These are phyloP conservation scores for Geopemphigus sp. DNA, from an alignment of 1,140 invertebrate species.

Conservation along the genomic window DNA sequence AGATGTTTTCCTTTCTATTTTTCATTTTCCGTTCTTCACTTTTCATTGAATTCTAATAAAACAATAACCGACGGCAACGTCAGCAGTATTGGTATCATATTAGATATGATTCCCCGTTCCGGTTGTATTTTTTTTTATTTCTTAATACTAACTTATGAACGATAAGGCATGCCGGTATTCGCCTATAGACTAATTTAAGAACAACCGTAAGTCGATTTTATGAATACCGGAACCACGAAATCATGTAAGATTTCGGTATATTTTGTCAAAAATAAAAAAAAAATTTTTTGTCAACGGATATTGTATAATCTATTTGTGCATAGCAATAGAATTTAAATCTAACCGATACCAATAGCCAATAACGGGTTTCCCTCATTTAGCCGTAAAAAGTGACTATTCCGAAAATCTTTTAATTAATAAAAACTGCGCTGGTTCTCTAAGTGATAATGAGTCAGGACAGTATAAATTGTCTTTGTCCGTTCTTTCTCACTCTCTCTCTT, in stretches of 20 bases:
- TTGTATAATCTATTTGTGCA: not conserved
- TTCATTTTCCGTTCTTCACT: conserved; percentile 1
- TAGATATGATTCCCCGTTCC: not conserved
- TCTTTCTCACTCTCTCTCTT: too few species aligned
- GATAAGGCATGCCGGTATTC: not conserved
- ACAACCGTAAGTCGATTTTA: not conserved
- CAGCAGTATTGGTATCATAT: conserved; percentile 11
- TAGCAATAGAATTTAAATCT: not conserved
- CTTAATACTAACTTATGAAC: not conserved
- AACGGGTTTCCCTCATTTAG: not conserved
- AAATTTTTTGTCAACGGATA: not conserved
- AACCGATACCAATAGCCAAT: not conserved
- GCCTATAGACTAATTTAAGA: not conserved
- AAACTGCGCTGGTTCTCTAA: not conserved
- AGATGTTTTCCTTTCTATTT: conserved; percentile 18
- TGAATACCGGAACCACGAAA: not conserved
- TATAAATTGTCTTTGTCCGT: not conserved
- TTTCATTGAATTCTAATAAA: not conserved
- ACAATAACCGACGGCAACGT: conserved; percentile 14
- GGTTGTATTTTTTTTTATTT: conserved; percentile 4
- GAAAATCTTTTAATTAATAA: conserved; percentile 9
- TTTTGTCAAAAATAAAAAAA: too few species aligned
- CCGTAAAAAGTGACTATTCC: not conserved
- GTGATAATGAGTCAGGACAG: not conserved
- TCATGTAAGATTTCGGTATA: not conserved